A percentile compares a stretch with the other conserved stretches of the same genome.
Evolutionary conservation across 2,888 invertebrate species (phyloP).

Genomic region (Anaspis maculata): DNA sequence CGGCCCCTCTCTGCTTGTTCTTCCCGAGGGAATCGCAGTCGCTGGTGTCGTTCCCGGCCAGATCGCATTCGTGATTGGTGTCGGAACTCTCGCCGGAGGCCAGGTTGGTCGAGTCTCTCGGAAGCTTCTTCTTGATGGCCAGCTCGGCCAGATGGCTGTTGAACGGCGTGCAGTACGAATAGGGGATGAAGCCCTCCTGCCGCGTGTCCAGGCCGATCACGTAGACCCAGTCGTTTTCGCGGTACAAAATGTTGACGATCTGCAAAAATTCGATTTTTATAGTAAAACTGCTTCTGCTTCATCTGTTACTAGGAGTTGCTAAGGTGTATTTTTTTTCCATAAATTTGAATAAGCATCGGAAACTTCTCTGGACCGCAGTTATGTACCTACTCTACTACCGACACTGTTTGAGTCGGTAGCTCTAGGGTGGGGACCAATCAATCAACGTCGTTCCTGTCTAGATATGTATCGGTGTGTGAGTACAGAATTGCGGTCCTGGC

Average conservation of each 20-base stretch:
- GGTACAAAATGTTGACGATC: constrained; percentile 88
- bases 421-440: too few relatives aligned
- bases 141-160: constrained; percentile 71
- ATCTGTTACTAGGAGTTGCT: too few relatives aligned
- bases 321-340: neutral
- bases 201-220: constrained; percentile 85
- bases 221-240: constrained; percentile 97
- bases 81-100: constrained; percentile 50
- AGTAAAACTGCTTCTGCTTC: too few relatives aligned
- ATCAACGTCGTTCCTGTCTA: too few relatives aligned
- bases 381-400: too few relatives aligned
- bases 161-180: constrained; percentile 85
- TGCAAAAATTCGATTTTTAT: too few relatives aligned
- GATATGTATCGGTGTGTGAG: too few relatives aligned
- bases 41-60: constrained; percentile 46
- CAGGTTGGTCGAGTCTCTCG: constrained; percentile 51
- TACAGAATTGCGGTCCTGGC: too few relatives aligned
- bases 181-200: constrained; percentile 90
- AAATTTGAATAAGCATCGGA: too few relatives aligned
- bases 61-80: constrained; percentile 50
- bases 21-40: constrained; percentile 55
- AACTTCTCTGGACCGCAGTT: too few relatives aligned
- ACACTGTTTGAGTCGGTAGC: too few relatives aligned
- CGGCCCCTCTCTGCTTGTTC: constrained; percentile 37
- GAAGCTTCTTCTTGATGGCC: constrained; percentile 79